These are phyloP conservation scores for Ommatoiulus sabulosus DNA, from an alignment of 2,888 invertebrate genomes.

Conservation along the genomic window DNA sequence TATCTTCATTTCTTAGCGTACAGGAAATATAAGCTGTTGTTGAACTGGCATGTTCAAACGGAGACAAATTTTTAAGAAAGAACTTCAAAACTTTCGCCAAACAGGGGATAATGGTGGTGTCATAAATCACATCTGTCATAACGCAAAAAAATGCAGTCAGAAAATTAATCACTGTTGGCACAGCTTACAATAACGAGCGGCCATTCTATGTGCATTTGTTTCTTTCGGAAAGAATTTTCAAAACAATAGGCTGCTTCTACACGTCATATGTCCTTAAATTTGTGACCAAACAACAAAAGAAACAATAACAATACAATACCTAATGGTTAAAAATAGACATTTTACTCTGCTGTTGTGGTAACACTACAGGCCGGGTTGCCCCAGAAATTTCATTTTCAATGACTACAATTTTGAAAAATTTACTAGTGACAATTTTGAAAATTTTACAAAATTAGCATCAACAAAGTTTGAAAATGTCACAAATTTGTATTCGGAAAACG, in stretches of 20 bases:
- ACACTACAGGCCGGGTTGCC: too few species aligned
- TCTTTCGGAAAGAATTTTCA: not conserved
- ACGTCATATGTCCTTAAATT: not conserved
- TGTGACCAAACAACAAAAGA: not conserved
- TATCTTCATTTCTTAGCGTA: conserved; percentile 52
- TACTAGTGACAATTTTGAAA: too few species aligned
- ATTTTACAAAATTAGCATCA: too few species aligned
- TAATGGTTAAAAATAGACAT: too few species aligned
- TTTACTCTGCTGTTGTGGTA: too few species aligned
- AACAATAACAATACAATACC: too few species aligned
- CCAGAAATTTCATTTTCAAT: too few species aligned
- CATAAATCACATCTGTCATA: conserved; percentile 56
- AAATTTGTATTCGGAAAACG: too few species aligned
- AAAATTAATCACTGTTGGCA: not conserved
- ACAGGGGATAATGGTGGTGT: conserved; percentile 3
- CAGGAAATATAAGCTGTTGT: conserved; percentile 38
- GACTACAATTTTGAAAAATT: too few species aligned
- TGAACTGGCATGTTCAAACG: not conserved
- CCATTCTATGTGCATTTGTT: not conserved
- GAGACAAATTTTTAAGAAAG: not conserved
- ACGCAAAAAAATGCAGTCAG: not conserved
- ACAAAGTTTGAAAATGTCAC: too few species aligned
- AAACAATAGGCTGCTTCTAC: not conserved
- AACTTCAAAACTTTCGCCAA: conserved; percentile 38
- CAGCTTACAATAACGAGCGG: not conserved